Evolutionary conservation across 2,888 invertebrate species (phyloP).

Genomic region (Cephus pygmeus): DNA sequence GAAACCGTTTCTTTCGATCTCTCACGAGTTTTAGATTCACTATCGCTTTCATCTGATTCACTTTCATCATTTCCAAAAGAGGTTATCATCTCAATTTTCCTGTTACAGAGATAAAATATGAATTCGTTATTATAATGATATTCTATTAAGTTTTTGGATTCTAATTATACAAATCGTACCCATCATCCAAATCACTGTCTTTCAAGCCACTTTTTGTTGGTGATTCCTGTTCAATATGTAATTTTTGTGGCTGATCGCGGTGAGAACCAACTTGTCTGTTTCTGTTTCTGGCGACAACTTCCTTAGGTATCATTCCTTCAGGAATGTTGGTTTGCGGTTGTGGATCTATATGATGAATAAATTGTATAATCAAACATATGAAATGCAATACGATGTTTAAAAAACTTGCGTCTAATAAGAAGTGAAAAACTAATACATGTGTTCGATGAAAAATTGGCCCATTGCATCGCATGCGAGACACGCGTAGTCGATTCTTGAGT

Average conservation of each 20-base stretch:
- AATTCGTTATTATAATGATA: conserved; percentile 11
- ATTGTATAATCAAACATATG: conserved; percentile 5
- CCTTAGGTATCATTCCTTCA: conserved; percentile 62
- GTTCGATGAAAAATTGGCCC: conserved; percentile 43
- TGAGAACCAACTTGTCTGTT: conserved; percentile 51
- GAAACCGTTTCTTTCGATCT: conserved; percentile 15
- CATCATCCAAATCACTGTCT: conserved; percentile 66
- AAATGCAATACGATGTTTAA: background rate
- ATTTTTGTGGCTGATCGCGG: conserved; percentile 45
- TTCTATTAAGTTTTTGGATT: background rate
- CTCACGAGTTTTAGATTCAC: conserved; percentile 33
- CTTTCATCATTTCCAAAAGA: conserved; percentile 70
- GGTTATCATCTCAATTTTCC: conserved; percentile 71
- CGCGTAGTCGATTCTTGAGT: conserved; percentile 34
- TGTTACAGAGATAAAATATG: conserved; percentile 44
- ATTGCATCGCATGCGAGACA: conserved; percentile 41
- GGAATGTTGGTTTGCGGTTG: conserved; percentile 58
- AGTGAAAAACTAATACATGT: conserved; percentile 34
- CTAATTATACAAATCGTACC: conserved; percentile 49
- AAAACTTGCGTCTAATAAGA: conserved; percentile 8
- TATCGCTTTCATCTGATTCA: conserved; percentile 55
- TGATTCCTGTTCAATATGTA: conserved; percentile 39
- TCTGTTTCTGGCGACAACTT: conserved; percentile 59
- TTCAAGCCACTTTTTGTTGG: conserved; percentile 41
- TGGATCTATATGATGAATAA: conserved; percentile 38